Base-by-base conservation (phyloP, 2,888 invertebrate genomes). In the Mesoligia furuncula region DNA sequence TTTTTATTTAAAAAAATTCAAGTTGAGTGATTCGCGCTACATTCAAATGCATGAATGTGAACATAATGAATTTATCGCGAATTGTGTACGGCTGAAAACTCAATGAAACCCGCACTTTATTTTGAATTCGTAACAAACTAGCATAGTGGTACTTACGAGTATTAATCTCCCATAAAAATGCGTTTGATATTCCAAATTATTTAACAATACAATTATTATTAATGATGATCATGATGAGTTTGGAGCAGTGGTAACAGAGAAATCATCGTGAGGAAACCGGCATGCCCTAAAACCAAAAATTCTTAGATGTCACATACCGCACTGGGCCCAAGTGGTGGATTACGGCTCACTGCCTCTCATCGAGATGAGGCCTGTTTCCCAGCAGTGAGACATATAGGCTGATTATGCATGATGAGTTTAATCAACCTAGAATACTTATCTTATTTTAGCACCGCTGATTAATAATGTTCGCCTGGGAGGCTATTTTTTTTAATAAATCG, bases 41-140 rank as follows among this genome's bases (percentile, higher is more conserved):
- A 68, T 69, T 73, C n/a, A 48, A 68, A 51, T 73, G 48, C 20
- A 51, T 31, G 69, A 15, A 51, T 51, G 66, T 51, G 70, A 39
- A 66, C 51, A 24, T 73, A 73, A 73, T 27, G 27, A 39, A 69
- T 73, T 73, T 73, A 73, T 70, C 39, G 39, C 51, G 39, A 54
- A 73, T 27, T 54, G 39, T 69, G 39, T 39, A 39, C 27, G 24
- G 39, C 24, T 27, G 39, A 48, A 11, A 68, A 54, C 39, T 39
- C 39, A 73, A 69, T 69, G 24, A 69, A 54, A 27, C 15, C 27
- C 8, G 51, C 73, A 69, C 27, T 73, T 73, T 54, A 39, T 73
- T 73, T 54, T 54, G 9, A 54, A 54, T 54, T 11, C 54, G 24
- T 24, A 11, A 54, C 24, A 54, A 51, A 51, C 54, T 54, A 24